Evolutionary conservation across 2,113 vertebrate genomes (phyloP).

Genomic region (Aramus guarauna): DNA sequence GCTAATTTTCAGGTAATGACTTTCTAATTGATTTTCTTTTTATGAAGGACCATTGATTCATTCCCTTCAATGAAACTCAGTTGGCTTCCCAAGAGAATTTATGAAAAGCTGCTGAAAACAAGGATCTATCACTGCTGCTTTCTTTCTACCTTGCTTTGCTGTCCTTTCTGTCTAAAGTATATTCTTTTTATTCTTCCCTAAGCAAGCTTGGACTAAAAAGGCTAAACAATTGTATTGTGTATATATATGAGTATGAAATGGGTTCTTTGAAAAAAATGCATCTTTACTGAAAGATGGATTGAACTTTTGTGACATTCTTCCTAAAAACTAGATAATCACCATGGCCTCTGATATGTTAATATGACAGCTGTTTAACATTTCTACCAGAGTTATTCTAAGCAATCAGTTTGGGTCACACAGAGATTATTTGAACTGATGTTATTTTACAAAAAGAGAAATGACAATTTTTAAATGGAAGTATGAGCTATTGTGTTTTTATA

Average conservation of each 20-base stretch:
- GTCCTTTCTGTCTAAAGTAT: background rate
- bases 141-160: background rate
- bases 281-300: background rate
- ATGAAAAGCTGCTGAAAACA: constrained; percentile 22
- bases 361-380: background rate
- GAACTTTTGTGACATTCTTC: background rate
- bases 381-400: background rate
- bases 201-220: background rate
- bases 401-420: background rate
- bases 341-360: background rate
- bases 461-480: background rate
- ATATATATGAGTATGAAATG: background rate
- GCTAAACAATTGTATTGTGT: background rate
- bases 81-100: constrained; percentile 2
- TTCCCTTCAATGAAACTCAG: constrained; percentile 11
- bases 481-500: background rate
- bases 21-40: constrained; percentile 51
- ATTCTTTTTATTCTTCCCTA: background rate
- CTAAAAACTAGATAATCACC: background rate
- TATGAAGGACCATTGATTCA: constrained; percentile 45
- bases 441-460: background rate
- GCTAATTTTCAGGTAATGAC: constrained; percentile 53
- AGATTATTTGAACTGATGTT: background rate
- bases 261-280: background rate
- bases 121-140: background rate